Percentiles rank a stretch among this genome's conserved stretches.
Evolutionary conservation across 2,113 vertebrate genomes (phyloP).

Genomic region (Pantherophis guttatus): DNA sequence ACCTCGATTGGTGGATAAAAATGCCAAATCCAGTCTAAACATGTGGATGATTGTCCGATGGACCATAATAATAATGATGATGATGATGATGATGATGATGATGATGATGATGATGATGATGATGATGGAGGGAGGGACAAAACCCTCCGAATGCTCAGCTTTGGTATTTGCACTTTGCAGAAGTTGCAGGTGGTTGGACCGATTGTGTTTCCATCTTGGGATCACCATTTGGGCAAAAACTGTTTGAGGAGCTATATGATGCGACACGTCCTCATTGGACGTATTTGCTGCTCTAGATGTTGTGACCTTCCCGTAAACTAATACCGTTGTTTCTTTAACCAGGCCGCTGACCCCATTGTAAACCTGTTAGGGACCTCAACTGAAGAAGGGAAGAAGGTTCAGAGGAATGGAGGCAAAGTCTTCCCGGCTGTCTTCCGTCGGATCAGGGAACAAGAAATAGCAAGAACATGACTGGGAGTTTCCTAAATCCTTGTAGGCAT

Average conservation of each 20-base stretch:
- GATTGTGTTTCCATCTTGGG: neutral
- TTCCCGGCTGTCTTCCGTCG: constrained; percentile 84
- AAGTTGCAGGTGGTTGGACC: neutral
- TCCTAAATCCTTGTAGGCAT: neutral
- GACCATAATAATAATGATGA: neutral
- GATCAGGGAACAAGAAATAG: constrained; percentile 36
- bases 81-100: neutral
- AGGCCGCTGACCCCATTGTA: constrained; percentile 80
- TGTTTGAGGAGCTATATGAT: neutral
- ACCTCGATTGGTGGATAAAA: neutral
- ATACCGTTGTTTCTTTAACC: neutral
- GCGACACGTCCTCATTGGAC: neutral
- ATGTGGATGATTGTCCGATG: neutral
- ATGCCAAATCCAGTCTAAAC: neutral
- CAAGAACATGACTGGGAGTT: neutral
- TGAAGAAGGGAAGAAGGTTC: constrained; percentile 91
- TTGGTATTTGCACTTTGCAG: neutral
- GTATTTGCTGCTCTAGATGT: neutral
- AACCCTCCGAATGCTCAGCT: neutral
- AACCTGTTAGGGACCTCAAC: constrained; percentile 80
- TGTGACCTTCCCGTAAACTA: neutral
- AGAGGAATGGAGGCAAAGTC: constrained; percentile 83
- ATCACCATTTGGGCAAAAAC: neutral
- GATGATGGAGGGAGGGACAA: neutral
- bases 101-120: too few relatives aligned